Conservation (phyloP, 1,140 invertebrate species). For the Littorina saxatilis region DNA sequence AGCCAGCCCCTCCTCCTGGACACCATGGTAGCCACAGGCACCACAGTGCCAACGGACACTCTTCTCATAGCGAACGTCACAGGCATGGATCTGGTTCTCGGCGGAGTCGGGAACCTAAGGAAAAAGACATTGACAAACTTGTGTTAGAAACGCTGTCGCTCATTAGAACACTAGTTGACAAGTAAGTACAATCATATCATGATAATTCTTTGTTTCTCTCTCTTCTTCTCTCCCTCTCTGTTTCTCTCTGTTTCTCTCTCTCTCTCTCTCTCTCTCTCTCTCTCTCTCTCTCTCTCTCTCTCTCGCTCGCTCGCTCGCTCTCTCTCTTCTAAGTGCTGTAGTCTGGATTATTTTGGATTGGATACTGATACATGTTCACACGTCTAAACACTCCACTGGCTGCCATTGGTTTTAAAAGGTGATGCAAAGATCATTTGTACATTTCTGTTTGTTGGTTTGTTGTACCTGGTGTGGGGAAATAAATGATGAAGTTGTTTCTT, state of each 20-base stretch:
- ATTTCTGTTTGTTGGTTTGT: too few species aligned
- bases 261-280: too few species aligned
- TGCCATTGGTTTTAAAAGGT: too few species aligned
- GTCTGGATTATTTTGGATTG: too few species aligned
- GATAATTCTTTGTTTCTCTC: background rate
- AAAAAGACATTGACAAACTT: conserved; percentile 75
- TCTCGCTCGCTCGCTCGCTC: too few species aligned
- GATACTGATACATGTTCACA: too few species aligned
- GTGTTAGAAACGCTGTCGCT: conserved; percentile 88
- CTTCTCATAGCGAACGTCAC: conserved; percentile 25
- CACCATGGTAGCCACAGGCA: conserved; percentile 11
- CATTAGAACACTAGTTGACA: conserved; percentile 89
- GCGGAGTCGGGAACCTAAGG: conserved; percentile 40
- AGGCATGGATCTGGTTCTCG: conserved; percentile 31
- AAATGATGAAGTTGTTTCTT: too few species aligned
- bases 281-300: background rate
- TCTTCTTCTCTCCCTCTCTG: too few species aligned
- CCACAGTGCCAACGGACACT: conserved; percentile 28
- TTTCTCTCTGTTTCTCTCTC: too few species aligned
- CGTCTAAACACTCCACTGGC: too few species aligned
- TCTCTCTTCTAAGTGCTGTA: background rate
- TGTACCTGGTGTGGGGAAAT: too few species aligned
- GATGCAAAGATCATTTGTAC: too few species aligned
- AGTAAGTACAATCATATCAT: conserved; percentile 79
- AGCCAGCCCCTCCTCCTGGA: conserved; percentile 15